Conservation (phyloP, 2,113 vertebrate species). For the Chiloscyllium plagiosum region DNA sequence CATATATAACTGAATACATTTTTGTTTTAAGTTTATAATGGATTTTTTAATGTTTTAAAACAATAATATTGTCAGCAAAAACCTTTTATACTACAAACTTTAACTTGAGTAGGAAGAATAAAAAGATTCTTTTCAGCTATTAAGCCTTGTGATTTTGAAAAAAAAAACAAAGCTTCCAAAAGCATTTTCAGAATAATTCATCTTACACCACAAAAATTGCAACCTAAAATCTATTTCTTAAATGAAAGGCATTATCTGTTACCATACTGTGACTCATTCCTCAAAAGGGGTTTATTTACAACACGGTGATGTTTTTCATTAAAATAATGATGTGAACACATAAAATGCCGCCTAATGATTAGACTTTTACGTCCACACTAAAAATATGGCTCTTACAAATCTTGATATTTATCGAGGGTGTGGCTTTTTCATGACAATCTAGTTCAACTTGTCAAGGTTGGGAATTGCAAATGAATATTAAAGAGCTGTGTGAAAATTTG, state of each 20-base stretch:
- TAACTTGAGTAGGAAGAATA: not conserved
- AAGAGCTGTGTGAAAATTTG: not conserved
- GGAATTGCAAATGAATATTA: not conserved
- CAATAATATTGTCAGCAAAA: not conserved
- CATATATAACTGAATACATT: too few relatives aligned
- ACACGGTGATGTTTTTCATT: not conserved
- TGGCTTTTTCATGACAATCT: not conserved
- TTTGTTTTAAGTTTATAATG: too few relatives aligned
- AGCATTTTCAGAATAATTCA: not conserved
- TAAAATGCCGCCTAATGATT: not conserved
- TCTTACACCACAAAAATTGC: not conserved
- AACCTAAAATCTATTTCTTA: not conserved
- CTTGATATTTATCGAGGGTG: too few relatives aligned
- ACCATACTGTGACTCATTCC: not conserved
- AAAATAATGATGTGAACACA: not conserved
- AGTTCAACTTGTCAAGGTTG: not conserved
- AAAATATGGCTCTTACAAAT: not conserved
- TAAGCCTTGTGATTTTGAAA: not conserved
- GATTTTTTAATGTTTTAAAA: too few relatives aligned
- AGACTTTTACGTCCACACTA: not conserved
- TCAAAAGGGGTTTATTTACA: not conserved
- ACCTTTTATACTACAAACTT: not conserved
- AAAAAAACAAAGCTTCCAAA: not conserved
- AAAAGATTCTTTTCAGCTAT: not conserved
- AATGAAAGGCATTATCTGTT: not conserved